phyloP scores from a whole-genome alignment of 2,113 vertebrate species.

The Aphelocoma coerulescens region DNA sequence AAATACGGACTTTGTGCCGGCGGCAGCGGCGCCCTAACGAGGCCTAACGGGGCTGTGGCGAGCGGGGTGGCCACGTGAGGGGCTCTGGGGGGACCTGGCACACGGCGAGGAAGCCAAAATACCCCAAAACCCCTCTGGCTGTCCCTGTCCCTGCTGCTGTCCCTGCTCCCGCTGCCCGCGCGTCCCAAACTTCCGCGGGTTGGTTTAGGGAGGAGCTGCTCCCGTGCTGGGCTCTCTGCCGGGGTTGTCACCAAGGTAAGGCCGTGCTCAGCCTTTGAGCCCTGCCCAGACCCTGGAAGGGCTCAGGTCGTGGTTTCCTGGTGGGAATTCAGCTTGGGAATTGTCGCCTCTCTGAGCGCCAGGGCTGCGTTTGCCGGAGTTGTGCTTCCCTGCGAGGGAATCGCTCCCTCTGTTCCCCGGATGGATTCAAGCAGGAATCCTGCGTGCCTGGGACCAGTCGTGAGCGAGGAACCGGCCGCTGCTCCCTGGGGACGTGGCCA shows the following conservation, averaged over 20 bases:
- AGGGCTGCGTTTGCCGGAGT: fast-evolving
- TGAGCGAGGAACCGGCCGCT: fast-evolving
- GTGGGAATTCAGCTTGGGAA: fast-evolving
- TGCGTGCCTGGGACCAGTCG: fast-evolving
- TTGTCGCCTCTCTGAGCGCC: fast-evolving
- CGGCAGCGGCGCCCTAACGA: slow-evolving; percentile 76
- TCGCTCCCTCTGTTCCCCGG: fast-evolving
- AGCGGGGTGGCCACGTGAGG: background rate
- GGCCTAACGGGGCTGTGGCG: slow-evolving; percentile 26
- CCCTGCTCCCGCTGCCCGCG: fast-evolving
- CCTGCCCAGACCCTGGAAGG: fast-evolving
- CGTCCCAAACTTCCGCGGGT: fast-evolving
- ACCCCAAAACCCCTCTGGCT: fast-evolving
- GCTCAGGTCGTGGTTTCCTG: background rate
- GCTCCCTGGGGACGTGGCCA: background rate
- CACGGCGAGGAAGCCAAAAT: background rate
- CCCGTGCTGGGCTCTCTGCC: background rate
- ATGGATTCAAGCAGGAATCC: background rate
- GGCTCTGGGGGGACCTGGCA: background rate
- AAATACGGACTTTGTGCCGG: slow-evolving; percentile 87
- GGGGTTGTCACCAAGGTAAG: background rate
- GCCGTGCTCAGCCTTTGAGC: background rate
- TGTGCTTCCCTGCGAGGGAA: fast-evolving
- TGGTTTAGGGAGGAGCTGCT: background rate
- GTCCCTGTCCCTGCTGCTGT: fast-evolving